phyloP scores from a whole-genome alignment of 2,888 invertebrate genomes.

The Cephus runcator region DNA sequence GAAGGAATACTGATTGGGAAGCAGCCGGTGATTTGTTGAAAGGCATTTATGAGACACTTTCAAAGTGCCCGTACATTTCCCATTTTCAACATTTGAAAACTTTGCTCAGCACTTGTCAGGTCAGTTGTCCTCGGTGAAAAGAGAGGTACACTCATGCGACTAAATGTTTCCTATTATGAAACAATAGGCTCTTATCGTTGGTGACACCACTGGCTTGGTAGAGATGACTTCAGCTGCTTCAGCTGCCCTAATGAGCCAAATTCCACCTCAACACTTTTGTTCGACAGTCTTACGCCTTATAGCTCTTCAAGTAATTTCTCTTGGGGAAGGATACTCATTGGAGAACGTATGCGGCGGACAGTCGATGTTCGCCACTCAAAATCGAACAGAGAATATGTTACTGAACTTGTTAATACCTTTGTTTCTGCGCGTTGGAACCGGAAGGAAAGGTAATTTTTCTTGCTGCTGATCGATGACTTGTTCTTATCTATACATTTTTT shows the following conservation, averaged over 20 bases:
- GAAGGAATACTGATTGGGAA: constrained; percentile 96
- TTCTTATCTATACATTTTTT: constrained; percentile 10
- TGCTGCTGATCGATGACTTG: neutral
- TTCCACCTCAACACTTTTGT: constrained; percentile 94
- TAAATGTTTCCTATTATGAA: constrained; percentile 7
- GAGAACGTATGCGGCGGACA: constrained; percentile 96
- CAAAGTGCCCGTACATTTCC: constrained; percentile 93
- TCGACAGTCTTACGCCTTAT: constrained; percentile 95
- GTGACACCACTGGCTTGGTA: constrained; percentile 77
- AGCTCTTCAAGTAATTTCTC: constrained; percentile 93
- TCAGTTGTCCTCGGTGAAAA: constrained; percentile 55
- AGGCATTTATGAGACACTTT: constrained; percentile 94
- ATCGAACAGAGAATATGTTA: constrained; percentile 94
- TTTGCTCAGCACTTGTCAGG: constrained; percentile 87
- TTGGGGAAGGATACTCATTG: constrained; percentile 89
- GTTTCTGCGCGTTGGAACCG: constrained; percentile 94
- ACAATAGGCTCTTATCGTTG: constrained; percentile 80
- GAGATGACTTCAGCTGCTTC: constrained; percentile 83
- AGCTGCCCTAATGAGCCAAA: constrained; percentile 88
- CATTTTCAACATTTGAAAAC: constrained; percentile 96
- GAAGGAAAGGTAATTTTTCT: constrained; percentile 80
- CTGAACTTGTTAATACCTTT: constrained; percentile 97
- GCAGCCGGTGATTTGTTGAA: constrained; percentile 93
- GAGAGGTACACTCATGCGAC: neutral
- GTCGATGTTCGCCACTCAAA: constrained; percentile 87